Base-by-base conservation (phyloP, 2,888 invertebrate genomes). In the Sturmia bella region DNA sequence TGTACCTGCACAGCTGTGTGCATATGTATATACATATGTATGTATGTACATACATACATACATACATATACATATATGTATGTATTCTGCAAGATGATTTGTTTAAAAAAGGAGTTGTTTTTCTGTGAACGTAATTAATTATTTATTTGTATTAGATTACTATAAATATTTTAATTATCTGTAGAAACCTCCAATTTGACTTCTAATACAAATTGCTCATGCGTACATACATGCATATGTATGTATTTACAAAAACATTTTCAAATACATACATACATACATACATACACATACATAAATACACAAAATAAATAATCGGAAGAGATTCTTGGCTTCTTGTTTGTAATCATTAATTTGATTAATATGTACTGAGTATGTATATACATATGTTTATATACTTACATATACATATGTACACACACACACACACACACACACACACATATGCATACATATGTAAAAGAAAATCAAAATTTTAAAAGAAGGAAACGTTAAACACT, bases 121-220 rank as follows among this genome's bases (percentile, higher is more conserved):
- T 32, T 32, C 7, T 32, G 32, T 32, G 9, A 32, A 32, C 9
- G 9, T 32, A 32, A 32, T 9, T 32, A 3, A 32, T 32, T 32
- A 6, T 32, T 27, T 6, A 27, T 3, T n/a, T 6, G 27, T 27
- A 3, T 32, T 32, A 9, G 12, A 52, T 41, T 39, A 41, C 27
- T 12, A 50, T 12, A 59, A 3, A 41, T 39, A n/a, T 41, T 15
- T 2, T 39, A 50, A 54, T 54, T 76, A 56, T 63, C 11, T 37
- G 66, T 66, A 27, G 11, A 66, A 78, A 73, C 72, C 72, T 61
- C 73, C 39, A 52, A 12, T 63, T 56, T 73, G 73, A 73, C 68
- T 73, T 61, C 52, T 66, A 59, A 52, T 32, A 70, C 52, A 68
- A 66, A 17, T 41, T 64, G 15, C 50, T 7, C 52, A 9, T 48